Base-by-base conservation (phyloP, 1,140 invertebrate species). In the Drosophila orena region DNA sequence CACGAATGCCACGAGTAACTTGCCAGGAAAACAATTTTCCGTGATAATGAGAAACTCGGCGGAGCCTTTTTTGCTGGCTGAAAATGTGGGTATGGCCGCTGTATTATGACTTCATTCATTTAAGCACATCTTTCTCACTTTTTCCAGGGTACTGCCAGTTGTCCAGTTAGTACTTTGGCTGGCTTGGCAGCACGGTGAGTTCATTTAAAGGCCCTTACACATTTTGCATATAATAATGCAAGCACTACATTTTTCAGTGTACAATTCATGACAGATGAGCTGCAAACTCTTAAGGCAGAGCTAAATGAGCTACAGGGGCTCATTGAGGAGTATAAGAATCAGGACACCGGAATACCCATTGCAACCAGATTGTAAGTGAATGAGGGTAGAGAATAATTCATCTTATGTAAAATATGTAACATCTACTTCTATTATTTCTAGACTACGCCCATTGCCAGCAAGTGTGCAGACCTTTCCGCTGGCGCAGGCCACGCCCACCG, bases 161-260 rank as follows among this genome's bases (percentile, higher is more conserved):
- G 84, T 75, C 79, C 84, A 12, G 60, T 47, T 6, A 54, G 49
- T n/a, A 60, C 37, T 4, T 47, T 89, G 43, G 64, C 55, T 7
- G 77, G 60, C 2, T 7, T 89, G 4, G 53, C 62, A n/a, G 46
- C 54, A 2, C 84, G 84, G 84, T 88, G 55, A 75, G 78, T 61
- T 4, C 0, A 1, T 0, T 17, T 4, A 34, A 1, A 12, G 8
- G 7, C 2, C 1, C 7, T 30, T 10, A 10, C 7, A 30, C 30
- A 8, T 10, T 30, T 8, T 30, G 0, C 10, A 30, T 3, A 8
- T 30, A 30, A 10, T 30, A 30, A 2, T 10, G 0, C n/a, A n/a
- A n/a, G n/a, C n/a, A n/a, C 8, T 30, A 3, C 30, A 46, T 4
- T 42, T 6, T 35, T 12, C 50, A 83, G 53, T 24, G 43, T 78